These are phyloP conservation scores for Nymphicus hollandicus DNA, from an alignment of 2,113 vertebrate genomes.

Conservation along the genomic window DNA sequence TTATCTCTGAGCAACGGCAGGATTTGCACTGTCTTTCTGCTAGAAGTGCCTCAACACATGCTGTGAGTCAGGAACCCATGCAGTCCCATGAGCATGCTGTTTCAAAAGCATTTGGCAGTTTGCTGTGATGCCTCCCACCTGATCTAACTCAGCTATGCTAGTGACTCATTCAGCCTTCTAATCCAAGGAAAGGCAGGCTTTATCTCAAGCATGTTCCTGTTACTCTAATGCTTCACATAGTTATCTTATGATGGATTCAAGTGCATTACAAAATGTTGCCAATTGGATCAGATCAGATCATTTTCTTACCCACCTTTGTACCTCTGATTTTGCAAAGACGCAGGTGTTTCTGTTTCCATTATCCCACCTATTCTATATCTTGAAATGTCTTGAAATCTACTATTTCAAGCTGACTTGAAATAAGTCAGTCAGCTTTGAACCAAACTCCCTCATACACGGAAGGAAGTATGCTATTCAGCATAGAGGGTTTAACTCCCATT, in stretches of 20 bases:
- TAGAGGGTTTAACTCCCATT: background rate
- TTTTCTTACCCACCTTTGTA: background rate
- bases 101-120: background rate
- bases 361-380: background rate
- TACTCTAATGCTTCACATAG: background rate
- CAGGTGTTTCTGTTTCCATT: background rate
- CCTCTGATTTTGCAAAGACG: background rate
- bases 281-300: background rate
- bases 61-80: background rate
- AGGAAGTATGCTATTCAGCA: background rate
- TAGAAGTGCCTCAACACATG: background rate
- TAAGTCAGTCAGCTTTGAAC: background rate
- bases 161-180: constrained; percentile 1
- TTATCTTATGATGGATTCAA: background rate
- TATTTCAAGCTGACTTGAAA: background rate
- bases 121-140: background rate
- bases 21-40: background rate
- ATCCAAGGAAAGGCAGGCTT: background rate
- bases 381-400: no score
- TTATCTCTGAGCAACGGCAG: background rate
- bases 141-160: background rate
- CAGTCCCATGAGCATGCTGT: background rate
- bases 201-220: background rate
- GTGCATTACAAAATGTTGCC: background rate
- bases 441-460: background rate